A percentile compares a stretch with the other conserved stretches of the same genome.
Conservation (phyloP, 1,140 invertebrate species). For the Apocrypta bakeri region DNA sequence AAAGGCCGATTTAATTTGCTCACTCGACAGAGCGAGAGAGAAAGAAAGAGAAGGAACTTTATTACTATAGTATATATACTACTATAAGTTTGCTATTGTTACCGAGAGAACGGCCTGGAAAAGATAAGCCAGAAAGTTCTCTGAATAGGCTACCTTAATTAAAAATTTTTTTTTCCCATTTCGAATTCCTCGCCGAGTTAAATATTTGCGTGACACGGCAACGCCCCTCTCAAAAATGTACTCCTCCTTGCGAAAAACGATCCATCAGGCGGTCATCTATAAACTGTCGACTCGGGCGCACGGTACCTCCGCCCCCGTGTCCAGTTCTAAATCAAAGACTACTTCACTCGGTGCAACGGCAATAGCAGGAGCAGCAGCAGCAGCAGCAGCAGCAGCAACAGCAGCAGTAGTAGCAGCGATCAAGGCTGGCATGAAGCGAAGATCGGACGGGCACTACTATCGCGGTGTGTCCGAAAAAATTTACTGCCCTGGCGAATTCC, state of each 20-base stretch:
- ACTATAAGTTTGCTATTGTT: neutral
- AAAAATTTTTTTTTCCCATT: too few species aligned
- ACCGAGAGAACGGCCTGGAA: neutral
- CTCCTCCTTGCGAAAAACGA: neutral
- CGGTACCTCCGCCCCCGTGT: neutral
- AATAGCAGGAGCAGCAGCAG: too few species aligned
- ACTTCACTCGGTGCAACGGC: neutral
- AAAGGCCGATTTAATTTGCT: too few species aligned
- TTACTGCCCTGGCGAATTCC: neutral
- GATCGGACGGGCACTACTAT: neutral
- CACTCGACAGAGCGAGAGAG: too few species aligned
- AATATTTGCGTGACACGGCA: too few species aligned
- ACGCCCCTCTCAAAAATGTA: too few species aligned
- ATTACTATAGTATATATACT: neutral
- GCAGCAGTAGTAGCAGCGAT: neutral
- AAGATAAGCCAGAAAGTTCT: too few species aligned
- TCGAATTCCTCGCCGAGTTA: neutral
- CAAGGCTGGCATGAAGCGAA: neutral
- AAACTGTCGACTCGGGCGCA: neutral
- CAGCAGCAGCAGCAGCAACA: too few species aligned
- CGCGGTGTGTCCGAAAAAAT: neutral
- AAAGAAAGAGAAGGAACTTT: too few species aligned
- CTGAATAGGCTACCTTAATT: too few species aligned
- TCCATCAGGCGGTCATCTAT: neutral
- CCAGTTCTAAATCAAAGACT: neutral